phyloP scores from a whole-genome alignment of 1,140 invertebrate species.

The Stenopsyche tienmushanensis region DNA sequence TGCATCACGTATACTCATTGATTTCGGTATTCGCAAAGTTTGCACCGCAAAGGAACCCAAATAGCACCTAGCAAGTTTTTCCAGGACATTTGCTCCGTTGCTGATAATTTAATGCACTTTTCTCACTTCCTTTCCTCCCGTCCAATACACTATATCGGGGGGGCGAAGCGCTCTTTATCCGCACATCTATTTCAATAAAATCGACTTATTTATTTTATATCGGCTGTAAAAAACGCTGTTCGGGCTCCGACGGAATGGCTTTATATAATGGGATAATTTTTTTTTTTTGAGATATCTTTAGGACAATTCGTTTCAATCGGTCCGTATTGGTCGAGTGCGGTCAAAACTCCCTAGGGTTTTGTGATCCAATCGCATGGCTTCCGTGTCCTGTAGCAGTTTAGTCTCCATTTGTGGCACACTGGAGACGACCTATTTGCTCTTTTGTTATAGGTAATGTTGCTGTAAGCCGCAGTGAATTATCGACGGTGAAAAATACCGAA shows the following conservation, averaged over 20 bases:
- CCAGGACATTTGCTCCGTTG: slow-evolving; percentile 24
- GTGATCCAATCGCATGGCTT: slow-evolving; percentile 1
- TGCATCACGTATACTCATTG: slow-evolving; percentile 21
- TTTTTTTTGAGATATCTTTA: too few species aligned
- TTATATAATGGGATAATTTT: too few species aligned
- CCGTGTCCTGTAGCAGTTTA: neutral
- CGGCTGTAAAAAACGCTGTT: too few species aligned
- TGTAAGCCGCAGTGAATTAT: too few species aligned
- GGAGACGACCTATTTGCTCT: neutral
- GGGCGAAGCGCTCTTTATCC: neutral
- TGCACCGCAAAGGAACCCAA: neutral
- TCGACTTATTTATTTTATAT: too few species aligned
- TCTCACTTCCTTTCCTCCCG: too few species aligned
- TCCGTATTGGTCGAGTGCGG: neutral
- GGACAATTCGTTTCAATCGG: neutral
- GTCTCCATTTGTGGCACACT: slow-evolving; percentile 4
- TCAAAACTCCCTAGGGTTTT: neutral
- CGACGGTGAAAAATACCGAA: too few species aligned
- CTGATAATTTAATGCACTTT: too few species aligned
- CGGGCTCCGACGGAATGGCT: too few species aligned
- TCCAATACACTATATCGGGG: too few species aligned
- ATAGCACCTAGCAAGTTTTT: slow-evolving; percentile 20
- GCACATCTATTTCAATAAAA: too few species aligned
- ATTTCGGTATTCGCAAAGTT: slow-evolving; percentile 32
- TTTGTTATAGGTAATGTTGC: too few species aligned